Evolutionary conservation across 2,888 invertebrate genomes (phyloP), one percentile per base, ranked within the genome.

Genomic region (Dilophus febrilis): DNA sequence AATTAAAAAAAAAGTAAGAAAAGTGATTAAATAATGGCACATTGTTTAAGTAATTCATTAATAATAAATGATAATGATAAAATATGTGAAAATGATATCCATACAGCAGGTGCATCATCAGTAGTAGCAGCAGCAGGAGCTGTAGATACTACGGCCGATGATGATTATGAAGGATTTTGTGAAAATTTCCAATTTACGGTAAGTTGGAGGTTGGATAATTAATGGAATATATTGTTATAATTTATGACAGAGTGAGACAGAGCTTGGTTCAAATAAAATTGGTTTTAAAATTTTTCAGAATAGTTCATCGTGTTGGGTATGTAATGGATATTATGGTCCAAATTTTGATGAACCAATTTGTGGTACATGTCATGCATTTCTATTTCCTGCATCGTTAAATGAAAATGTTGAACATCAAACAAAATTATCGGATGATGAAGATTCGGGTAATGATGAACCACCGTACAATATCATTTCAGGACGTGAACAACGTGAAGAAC

Each of bases 381-480:
- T 92, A n/a, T 91, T 84, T 55, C 87, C 88, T 1, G 79, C 83
- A 53, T 59, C 60, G 39, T 49, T 54, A 2, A 49, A 52, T 3
- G 61, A 64, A 40, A 58, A 64, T 13, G 50, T 50, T 32, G 53
- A 53, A 30, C 48, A 49, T 22, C 46, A 59, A 45, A 55, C 54
- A 38, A 70, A 72, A 45, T 68, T 71, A 44, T 80, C 33, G 12
- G 90, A 90, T 52, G 88, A 87, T 50, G 85, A 85, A 48, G 91
- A 92, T 58, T 91, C 90, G 0, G 94, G 92, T 1, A 94, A 90
- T 57, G 94, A 94, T 57, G 92, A 94, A 56, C 91, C 91, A 1
- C 61, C 59, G 1, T 62, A 60, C 31, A 50, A 44, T 31, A 46
- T 46, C 3, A 27, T 13, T 7, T 43, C 45, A 1, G 50, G 49